Conservation (phyloP, 2,113 vertebrate species). For the Nanorana parkeri region DNA sequence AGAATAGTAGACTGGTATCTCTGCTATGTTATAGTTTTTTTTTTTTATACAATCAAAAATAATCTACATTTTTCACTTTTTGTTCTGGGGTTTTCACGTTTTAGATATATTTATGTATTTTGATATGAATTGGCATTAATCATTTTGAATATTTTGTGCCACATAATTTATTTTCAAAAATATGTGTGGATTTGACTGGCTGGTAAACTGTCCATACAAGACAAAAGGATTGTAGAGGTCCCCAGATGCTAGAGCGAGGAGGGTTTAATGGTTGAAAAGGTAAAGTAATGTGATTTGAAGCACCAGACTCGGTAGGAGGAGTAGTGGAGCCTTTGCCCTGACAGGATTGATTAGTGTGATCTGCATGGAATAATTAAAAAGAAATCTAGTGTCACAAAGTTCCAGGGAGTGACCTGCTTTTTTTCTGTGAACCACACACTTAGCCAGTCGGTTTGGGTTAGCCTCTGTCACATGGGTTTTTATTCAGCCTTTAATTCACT, state of each 20-base stretch:
- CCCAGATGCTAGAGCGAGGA: slow-evolving; percentile 3
- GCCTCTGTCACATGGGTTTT: slow-evolving; percentile 78
- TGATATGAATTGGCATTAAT: too few species aligned
- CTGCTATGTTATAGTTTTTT: too few species aligned
- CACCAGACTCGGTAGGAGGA: slow-evolving; percentile 49
- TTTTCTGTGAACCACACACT: slow-evolving; percentile 63
- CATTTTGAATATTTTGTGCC: too few species aligned
- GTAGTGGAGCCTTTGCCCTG: slow-evolving; percentile 30
- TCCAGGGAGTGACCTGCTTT: slow-evolving; percentile 68
- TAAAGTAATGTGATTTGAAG: slow-evolving; percentile 58
- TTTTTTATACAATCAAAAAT: too few species aligned
- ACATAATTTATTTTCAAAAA: too few species aligned
- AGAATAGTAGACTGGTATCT: too few species aligned
- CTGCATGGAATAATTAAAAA: slow-evolving; percentile 50
- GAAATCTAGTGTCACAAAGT: slow-evolving; percentile 61
- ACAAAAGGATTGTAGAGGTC: neutral
- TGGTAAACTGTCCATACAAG: neutral
- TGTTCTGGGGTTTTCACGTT: too few species aligned
- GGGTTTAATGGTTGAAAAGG: slow-evolving; percentile 41
- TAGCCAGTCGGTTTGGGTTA: slow-evolving; percentile 67
- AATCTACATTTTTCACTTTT: too few species aligned
- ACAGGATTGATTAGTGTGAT: slow-evolving; percentile 58
- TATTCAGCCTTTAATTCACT: slow-evolving; percentile 74
- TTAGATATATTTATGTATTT: too few species aligned
- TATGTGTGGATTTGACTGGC: too few species aligned